Evolutionary conservation across 2,888 invertebrate species (phyloP).

Genomic region (Phymatocera aterrima): DNA sequence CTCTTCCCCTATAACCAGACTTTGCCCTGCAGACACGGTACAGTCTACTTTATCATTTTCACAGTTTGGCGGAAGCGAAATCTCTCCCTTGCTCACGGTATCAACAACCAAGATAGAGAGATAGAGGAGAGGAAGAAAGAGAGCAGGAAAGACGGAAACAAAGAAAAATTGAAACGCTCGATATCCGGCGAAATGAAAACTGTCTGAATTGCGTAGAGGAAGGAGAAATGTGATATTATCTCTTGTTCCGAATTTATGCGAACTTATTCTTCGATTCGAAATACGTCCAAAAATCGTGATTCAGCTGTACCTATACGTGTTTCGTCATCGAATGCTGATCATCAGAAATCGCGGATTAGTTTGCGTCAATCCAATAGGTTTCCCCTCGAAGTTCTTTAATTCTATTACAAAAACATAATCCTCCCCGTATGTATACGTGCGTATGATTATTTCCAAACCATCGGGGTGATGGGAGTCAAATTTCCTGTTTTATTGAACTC

Average conservation of each 20-base stretch:
- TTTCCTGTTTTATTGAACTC: not conserved
- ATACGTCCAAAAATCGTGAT: not conserved
- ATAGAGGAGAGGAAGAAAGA: not conserved
- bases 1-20: conserved; percentile 20
- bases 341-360: conserved; percentile 23
- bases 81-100: conserved; percentile 6
- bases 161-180: not conserved
- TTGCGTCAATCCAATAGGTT: not conserved
- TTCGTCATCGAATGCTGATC: conserved; percentile 14
- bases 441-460: not conserved
- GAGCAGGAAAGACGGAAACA: not conserved
- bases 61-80: conserved; percentile 29
- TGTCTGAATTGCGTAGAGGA: not conserved
- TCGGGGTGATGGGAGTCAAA: not conserved
- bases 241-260: not conserved
- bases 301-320: not conserved
- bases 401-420: conserved; percentile 28
- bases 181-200: conserved; percentile 10
- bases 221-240: not conserved
- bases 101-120: conserved; percentile 1
- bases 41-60: conserved; percentile 38
- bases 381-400: not conserved
- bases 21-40: conserved; percentile 24
- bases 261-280: not conserved
- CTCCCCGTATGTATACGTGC: not conserved